Base-by-base conservation (phyloP, 2,113 vertebrate species). In the Nibea coibor region DNA sequence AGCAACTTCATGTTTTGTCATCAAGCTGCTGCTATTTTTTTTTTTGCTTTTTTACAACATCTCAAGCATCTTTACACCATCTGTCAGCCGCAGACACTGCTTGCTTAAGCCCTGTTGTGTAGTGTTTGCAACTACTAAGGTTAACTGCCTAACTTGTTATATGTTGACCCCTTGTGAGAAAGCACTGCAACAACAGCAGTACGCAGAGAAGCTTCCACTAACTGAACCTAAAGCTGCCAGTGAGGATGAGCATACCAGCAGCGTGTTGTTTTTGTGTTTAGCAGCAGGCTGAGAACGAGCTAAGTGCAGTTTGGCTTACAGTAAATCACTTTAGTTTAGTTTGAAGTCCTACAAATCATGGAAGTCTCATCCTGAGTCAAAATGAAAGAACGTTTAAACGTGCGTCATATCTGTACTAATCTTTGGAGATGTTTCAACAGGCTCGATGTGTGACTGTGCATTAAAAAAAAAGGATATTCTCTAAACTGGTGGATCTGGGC, bases 401-500 rank as follows among this genome's bases (percentile, higher is more conserved):
- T 57, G 35, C 17, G 24, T 56, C 56, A 14, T 47, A 6, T 8
- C 22, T 17, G 15, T 58, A 10, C n/a, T 10, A 24, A 54, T 10
- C 53, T 24, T 28, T 11, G 6, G 39, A 14, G 45, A 78, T 26
- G 35, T 57, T 74, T 59, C 31, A 59, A 22, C 10, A 22, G 4
- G 4, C 57, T 43, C 3, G 19, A 66, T 48, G 45, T 19, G 31
- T 19, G 14, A 10, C 8, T 19, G 4, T 57, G n/a, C 10, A 71
- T 4, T 26, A 26, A 77, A 6, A 69, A 24, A 88, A 39, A 86
- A 92, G 93, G 89, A 94, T 92, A 93, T 99, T 99, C 98, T 96
- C 97, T 97, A 91, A 99, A 99, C 50, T 99, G 97, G 72, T 97
- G 95, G 87, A 99, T 98, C 91, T 99, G 98, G 93, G 97, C 97